Base-by-base conservation (phyloP, 2,888 invertebrate species). In the Pseudolycoriella hygida region DNA sequence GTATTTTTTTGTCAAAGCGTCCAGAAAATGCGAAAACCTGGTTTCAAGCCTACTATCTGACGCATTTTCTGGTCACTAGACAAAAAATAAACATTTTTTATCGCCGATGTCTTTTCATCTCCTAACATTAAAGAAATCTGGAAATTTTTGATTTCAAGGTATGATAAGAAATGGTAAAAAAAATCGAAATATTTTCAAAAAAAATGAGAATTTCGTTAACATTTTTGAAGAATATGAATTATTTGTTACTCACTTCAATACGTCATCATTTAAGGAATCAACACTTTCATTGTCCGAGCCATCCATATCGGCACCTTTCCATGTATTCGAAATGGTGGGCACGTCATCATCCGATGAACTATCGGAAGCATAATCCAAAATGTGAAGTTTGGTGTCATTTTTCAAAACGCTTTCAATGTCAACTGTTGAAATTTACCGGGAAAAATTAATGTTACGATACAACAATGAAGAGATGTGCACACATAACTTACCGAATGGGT, bases 241-340 rank as follows among this genome's bases (percentile, higher is more conserved):
- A 25, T 25, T 25, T 25, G 25, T 25, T 25, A 25, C 41, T 64
- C 69, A 82, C 82, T 81, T 82, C 44, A 84, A 67, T 2, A 74
- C 70, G 64, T 85, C 84, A 54, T 82, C 83, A 52, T 78, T 73
- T 49, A 81, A 77, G 39, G 80, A 80, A 59, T 83, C 82, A 12
- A 80, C 71, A 58, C 81, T 82, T 58, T 85, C 85, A 54, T 79
- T 75, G 58, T 85, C 84, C 11, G 82, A 82, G 53, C 76, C 76
- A 52, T 75, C 75, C 48, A 77, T 76, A 49, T 76, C 76, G 40
- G 70, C 66, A 50, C 76, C 77, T 49, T 70, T 69, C 66, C 78
- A 74, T 0, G 77, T 74, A 48, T 74, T 74, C 37, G 68, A 72
- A 37, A 73, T 64, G n/a, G 70, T 70, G 1, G 76, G 68, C 1